Evolutionary conservation across 2,113 vertebrate genomes (phyloP), one percentile per base, ranked within the genome.

Genomic region (Lepus americanus): DNA sequence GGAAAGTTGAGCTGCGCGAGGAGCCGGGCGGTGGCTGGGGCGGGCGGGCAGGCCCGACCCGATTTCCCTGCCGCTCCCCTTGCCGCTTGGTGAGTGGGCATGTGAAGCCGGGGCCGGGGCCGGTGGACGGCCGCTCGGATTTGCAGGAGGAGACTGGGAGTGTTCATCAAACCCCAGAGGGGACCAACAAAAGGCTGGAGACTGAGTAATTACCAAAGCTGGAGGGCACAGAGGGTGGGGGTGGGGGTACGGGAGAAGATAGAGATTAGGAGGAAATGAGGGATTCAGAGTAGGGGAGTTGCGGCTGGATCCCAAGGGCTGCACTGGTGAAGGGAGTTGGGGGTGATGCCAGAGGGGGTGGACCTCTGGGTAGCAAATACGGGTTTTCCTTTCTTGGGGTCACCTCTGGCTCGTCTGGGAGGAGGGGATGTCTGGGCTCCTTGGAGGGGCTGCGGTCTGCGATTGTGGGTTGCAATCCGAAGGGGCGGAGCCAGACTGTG

Each of bases 11-110:
- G 91, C 90, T 2, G 77, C 72, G 80, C 39, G 4, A 88, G 64
- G 74, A 90, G 70, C 61, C 7, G 53, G 96, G 94, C 79, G 84
- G 95, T 94, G 97, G 80, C 95, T 91, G 96, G 16, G 70, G 44
- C 44, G 1, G 36, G 95, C 33, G 0, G 51, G 67, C 49, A 73
- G 79, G 91, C 91, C 87, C 11, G 53, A 92, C 82, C 93, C 3
- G 72, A 78, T 87, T 94, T 95, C 87, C 89, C 82, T 14, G 82
- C 88, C 20, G 86, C 82, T 92, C 70, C 80, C 70, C 87, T 94
- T 79, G 80, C 51, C 96, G 53, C 74, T 74, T 90, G 94, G 95
- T 96, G 90, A 96, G 97, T 97, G 79, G 94, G 79, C 73, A 73
- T 39, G 55, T 53, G 77, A 93, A 63, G 64, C 61, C 1, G 9